Base-by-base conservation (phyloP, 1,140 invertebrate genomes). In the Tachypleus tridentatus region DNA sequence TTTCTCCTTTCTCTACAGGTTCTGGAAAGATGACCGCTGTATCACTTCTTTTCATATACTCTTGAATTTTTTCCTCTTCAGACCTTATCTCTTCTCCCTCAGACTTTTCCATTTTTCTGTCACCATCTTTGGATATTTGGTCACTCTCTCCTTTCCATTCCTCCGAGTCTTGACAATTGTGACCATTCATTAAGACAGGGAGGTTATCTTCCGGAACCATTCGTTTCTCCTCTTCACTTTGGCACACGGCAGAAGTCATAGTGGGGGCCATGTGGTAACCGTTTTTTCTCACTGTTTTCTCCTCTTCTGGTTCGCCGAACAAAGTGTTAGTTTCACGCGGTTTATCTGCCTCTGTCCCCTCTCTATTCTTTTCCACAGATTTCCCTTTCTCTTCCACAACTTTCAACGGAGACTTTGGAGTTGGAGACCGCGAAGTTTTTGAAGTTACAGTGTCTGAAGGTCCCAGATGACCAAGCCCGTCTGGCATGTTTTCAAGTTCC, bases 1-100 rank as follows among this genome's bases (percentile, higher is more conserved):
- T 29, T 29, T 29, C 29, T 29, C 29, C 29, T 29, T 29, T 29
- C 29, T 29, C 29, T 29, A 79, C 77, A 0, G 80, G 75, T 61
- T 80, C 79, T 4, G 79, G 77, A 70, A 74, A 81, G 57, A 81
- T 80, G 60, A 81, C 78, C 50, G 78, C 79, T 3, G 78, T 81
- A 71, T 80, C 77, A 56, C 75, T 77, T 57, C 78, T 69, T 63
- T 73, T 72, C 62, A 81, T 72, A 67, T 77, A 76, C 68, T 81
- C 78, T 65, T 77, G 71, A 11, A 80, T 77, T 61, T 76, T 76
- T 49, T 77, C 74, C 4, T 78, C 77, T 57, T 80, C 79, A 4
- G 57, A 29, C 29, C 29, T 29, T 29, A 52, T 48, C 64, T 62
- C 53, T 60, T 74, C 68, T 59, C 52, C n/a, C 51, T 5, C 6